Conservation (phyloP, 2,888 invertebrate species). For the Zygaena filipendulae region DNA sequence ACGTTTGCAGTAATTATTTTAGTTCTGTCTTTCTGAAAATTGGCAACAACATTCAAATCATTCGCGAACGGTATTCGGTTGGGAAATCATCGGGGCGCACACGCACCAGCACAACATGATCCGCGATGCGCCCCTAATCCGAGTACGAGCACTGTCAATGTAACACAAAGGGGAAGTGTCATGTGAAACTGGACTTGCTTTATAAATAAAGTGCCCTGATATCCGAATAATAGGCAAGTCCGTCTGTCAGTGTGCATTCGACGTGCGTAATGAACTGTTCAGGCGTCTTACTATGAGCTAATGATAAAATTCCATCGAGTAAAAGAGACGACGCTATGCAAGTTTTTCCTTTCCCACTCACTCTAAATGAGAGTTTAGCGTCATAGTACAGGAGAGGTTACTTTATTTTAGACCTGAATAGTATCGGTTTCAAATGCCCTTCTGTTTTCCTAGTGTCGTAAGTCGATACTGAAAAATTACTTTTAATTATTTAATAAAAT, state of each 20-base stretch:
- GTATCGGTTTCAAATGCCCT: too few species aligned
- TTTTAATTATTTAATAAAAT: too few species aligned
- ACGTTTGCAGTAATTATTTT: conserved; percentile 66
- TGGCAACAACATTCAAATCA: conserved; percentile 64
- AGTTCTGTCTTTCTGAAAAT: conserved; percentile 68
- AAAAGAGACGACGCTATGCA: too few species aligned
- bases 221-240: conserved; percentile 62
- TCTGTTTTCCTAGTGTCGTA: too few species aligned
- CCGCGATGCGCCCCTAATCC: conserved; percentile 33
- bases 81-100: conserved; percentile 59
- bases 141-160: too few species aligned
- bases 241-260: conserved; percentile 32
- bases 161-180: conserved; percentile 41
- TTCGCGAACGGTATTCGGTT: conserved; percentile 63
- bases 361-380: too few species aligned
- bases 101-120: conserved; percentile 32
- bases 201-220: conserved; percentile 63
- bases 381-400: too few species aligned
- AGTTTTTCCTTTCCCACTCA: too few species aligned
- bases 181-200: conserved; percentile 38
- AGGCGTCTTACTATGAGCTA: too few species aligned
- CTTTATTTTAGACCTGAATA: too few species aligned
- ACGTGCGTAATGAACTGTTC: conserved; percentile 18
- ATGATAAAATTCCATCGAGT: too few species aligned
- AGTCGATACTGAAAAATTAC: too few species aligned